Conservation (phyloP, 2,113 vertebrate species). For the Euleptes europaea region DNA sequence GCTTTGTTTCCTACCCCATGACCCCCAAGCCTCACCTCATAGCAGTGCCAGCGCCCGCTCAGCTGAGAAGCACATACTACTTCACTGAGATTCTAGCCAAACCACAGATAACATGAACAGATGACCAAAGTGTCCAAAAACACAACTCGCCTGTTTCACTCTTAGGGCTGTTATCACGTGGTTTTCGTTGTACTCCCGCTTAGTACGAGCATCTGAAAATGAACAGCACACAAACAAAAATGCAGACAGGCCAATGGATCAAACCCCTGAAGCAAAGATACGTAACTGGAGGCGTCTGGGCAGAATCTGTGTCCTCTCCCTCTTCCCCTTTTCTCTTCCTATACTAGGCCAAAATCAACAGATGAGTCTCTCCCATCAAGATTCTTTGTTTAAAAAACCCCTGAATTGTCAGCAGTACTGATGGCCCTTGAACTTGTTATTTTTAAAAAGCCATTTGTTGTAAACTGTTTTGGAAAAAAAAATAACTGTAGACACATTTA, state of each 20-base stretch:
- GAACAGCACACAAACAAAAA: not conserved
- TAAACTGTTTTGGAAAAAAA: too few species aligned
- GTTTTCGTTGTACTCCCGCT: conserved; percentile 75
- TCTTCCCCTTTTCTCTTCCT: too few species aligned
- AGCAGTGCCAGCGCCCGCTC: not conserved
- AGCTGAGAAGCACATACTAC: not conserved
- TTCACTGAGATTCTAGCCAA: not conserved
- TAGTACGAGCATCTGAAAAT: conserved; percentile 83
- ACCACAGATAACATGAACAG: not conserved
- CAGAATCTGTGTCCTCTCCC: not conserved
- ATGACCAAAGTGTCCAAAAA: not conserved
- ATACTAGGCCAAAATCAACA: too few species aligned
- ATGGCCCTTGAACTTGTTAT: too few species aligned
- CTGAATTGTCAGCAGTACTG: too few species aligned
- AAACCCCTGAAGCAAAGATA: too few species aligned
- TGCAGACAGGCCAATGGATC: not conserved
- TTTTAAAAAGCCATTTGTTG: too few species aligned
- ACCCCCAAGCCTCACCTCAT: not conserved
- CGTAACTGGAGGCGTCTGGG: not conserved
- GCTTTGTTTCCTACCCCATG: too few species aligned
- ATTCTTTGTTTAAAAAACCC: too few species aligned
- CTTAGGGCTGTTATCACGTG: conserved; percentile 85
- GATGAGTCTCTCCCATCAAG: too few species aligned
- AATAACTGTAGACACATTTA: too few species aligned
- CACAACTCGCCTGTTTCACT: conserved; percentile 73